phyloP scores from a whole-genome alignment of 1,140 invertebrate genomes.

The Sarcophaga peregrina region DNA sequence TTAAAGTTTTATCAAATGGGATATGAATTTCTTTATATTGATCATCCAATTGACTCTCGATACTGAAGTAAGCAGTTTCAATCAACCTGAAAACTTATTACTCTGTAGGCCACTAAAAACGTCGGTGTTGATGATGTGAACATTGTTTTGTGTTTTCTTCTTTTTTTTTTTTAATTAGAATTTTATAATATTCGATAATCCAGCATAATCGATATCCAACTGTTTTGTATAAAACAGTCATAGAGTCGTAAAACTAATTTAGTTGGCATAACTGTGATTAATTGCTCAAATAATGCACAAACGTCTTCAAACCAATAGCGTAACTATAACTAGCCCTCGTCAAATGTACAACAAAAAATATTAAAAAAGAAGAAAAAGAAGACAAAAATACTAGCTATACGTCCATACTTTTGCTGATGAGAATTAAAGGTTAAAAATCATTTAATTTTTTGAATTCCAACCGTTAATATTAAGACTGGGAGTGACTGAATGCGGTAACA shows the following conservation, averaged over 20 bases:
- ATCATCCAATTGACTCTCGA: too few relatives aligned
- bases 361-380: too few relatives aligned
- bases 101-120: too few relatives aligned
- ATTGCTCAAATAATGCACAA: not conserved
- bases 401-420: not conserved
- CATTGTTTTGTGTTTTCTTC: too few relatives aligned
- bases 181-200: too few relatives aligned
- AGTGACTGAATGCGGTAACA: not conserved
- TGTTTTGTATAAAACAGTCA: not conserved
- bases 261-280: conserved; percentile 26
- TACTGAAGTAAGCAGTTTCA: too few relatives aligned
- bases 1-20: too few relatives aligned
- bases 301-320: not conserved
- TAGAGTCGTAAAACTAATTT: not conserved
- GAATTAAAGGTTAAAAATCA: conserved; percentile 8
- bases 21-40: too few relatives aligned
- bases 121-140: too few relatives aligned
- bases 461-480: not conserved
- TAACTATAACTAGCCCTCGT: not conserved
- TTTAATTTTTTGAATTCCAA: conserved; percentile 7
- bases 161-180: too few relatives aligned
- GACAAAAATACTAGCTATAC: too few relatives aligned
- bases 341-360: not conserved
- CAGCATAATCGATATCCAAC: not conserved
- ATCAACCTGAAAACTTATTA: too few relatives aligned